Conservation (phyloP, 2,888 invertebrate species). For the Cephus pulcher region DNA sequence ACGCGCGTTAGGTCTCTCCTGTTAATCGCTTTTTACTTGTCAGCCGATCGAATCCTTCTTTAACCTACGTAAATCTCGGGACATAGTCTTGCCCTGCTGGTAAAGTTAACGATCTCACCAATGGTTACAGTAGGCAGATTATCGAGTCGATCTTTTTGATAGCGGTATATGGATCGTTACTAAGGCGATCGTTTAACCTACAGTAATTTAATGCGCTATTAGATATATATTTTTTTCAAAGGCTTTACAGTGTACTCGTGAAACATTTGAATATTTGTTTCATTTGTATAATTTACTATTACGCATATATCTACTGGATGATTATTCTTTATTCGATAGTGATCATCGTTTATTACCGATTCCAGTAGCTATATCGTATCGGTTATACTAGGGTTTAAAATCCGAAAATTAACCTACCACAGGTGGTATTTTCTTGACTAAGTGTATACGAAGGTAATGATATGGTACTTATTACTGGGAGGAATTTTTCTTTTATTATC, state of each 20-base stretch:
- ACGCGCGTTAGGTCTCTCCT: slow-evolving; percentile 42
- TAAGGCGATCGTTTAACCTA: not conserved
- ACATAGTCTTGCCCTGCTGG: not conserved
- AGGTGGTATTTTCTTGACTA: not conserved
- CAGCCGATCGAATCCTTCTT: slow-evolving; percentile 24
- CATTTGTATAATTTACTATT: not conserved
- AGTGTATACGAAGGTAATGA: not conserved
- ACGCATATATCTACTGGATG: not conserved
- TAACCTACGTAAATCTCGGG: slow-evolving; percentile 7
- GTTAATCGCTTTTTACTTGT: slow-evolving; percentile 36
- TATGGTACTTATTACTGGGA: not conserved
- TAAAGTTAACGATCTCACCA: not conserved
- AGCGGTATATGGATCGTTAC: not conserved
- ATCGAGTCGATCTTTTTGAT: not conserved
- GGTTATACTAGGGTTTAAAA: not conserved
- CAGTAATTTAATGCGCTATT: not conserved
- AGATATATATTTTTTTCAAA: not conserved
- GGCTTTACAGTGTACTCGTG: not conserved
- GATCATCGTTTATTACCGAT: not conserved
- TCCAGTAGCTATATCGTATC: not conserved
- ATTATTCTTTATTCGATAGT: not conserved
- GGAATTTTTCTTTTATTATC: not conserved
- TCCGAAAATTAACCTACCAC: not conserved
- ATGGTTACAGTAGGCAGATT: not conserved
- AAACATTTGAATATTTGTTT: not conserved